Evolutionary conservation across 2,888 invertebrate species (phyloP).

Genomic region (Leptogaster cylindrica): DNA sequence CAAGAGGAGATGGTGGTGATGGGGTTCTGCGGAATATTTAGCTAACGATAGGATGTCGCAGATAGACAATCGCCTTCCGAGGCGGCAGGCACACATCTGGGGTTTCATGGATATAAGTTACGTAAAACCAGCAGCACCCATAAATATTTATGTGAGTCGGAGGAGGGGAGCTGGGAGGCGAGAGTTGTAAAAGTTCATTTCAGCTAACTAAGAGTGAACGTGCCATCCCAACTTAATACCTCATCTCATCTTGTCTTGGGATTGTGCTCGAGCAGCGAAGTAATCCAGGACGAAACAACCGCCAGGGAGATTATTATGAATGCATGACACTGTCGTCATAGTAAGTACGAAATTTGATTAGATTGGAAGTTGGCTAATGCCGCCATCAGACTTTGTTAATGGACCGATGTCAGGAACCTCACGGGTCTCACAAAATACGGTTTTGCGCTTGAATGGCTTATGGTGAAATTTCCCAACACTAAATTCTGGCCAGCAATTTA

Average conservation of each 20-base stretch:
- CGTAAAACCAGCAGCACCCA: conserved; percentile 51
- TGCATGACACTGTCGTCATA: conserved; percentile 41
- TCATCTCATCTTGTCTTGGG: conserved; percentile 25
- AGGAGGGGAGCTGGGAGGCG: too few relatives aligned
- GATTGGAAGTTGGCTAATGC: conserved; percentile 40
- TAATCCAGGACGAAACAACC: conserved; percentile 10
- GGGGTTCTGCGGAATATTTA: conserved; percentile 18
- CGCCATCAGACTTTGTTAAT: conserved; percentile 39
- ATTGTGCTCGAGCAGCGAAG: not conserved
- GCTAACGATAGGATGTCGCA: conserved; percentile 33
- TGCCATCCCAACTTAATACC: conserved; percentile 40
- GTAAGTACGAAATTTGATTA: conserved; percentile 40
- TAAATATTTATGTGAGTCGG: conserved; percentile 60
- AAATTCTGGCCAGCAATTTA: conserved; percentile 1
- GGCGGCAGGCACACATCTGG: conserved; percentile 30
- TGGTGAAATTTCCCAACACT: not conserved
- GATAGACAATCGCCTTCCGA: conserved; percentile 35
- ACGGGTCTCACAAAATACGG: conserved; percentile 14
- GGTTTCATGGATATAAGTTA: conserved; percentile 35
- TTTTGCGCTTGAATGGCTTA: not conserved
- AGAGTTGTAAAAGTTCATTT: conserved; percentile 42
- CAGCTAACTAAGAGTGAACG: conserved; percentile 34
- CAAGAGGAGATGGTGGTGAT: not conserved
- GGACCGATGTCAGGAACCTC: conserved; percentile 21
- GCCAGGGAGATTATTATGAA: conserved; percentile 21